Base-by-base conservation (phyloP, 2,797 vertebrate genomes). In the Lepilemur ruficaudatus region DNA sequence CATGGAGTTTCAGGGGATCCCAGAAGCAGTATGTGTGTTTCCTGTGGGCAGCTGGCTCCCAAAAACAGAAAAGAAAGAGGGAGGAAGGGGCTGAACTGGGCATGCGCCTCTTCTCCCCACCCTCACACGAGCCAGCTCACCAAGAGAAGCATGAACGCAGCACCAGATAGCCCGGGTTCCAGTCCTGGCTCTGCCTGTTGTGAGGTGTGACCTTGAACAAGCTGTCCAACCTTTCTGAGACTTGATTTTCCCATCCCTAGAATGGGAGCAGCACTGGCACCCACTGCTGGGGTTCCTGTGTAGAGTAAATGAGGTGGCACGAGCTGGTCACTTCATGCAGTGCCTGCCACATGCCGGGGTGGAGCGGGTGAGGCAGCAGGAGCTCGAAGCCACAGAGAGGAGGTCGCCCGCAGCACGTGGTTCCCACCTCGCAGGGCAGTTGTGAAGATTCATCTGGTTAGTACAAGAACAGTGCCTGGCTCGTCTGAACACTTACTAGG, bases 181-280 rank as follows among this genome's bases (percentile, higher is more conserved):
- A 38, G 28, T 2, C 9, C 69, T 46, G 35, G 20, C 52, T 89
- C 61, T 89, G 69, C 59, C 65, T 76, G 80, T 57, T 57, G 67
- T 17, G 25, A 46, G 30, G 5, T 35, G 9, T 73, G 75, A 61
- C 70, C 82, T 73, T 93, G 61, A 46, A 12, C 10, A 46, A 52
- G 46, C 23, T 43, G 38, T 28, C 70, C 48, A 41, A 4, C 65
- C 52, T 50, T 81, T 38, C 75, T 67, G 43, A 83, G 46, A 32
- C 41, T 94, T 55, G 7, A 23, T 80, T 35, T 89, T 65, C 85
- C 82, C 41, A n/a, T 73, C 52, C 38, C 65, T 89, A 32, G 89
- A 67, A 92, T 89, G 79, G 23, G 69, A 50, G 22, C 2, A 10
- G 30, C 50, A 25, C 35, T 50, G 78, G 15, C 14, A 22, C 12